Base-by-base conservation (phyloP, 2,888 invertebrate species). In the Drosophila meridionalis region DNA sequence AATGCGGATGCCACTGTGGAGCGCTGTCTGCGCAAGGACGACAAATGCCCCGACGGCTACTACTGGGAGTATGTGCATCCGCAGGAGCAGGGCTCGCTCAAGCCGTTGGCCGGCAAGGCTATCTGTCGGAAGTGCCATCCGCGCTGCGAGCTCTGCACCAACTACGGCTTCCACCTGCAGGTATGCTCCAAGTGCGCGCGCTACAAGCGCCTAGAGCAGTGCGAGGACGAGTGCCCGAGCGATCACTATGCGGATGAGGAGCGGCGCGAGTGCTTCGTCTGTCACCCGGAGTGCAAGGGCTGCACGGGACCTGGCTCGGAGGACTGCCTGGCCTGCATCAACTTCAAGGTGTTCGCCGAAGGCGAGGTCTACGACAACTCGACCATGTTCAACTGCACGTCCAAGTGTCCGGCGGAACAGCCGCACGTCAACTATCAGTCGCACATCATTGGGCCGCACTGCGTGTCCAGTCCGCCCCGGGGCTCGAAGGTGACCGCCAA, bases 71-170 rank as follows among this genome's bases (percentile, higher is more conserved):
- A 96, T 94, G 96, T 98, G 2, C 96, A 96, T 57, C 96, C 96
- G 2, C 95, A 95, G 78, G 96, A 96, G 77, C 95, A 95, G 82
- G 96, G 96, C 2, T 93, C 94, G 0, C 94, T 98, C 11, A 96
- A 96, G 87, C 95, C 96, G 0, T 92, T 98, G 8, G 96, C 96
- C 38, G 97, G 97, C 38, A 97, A 97, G 93, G 96, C 96, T 2
- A 96, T 98, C 40, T 99, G 99, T 90, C 95, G 97, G 71, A 97
- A 96, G 92, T 99, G 99, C 91, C 98, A 99, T 93, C 96, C 97
- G 0, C 94, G 97, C 47, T 99, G 99, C 92, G 96, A 96, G 79
- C 96, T 96, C 76, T 99, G 99, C 92, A 96, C 96, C 8, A 97
- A 97, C 3, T 98, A 96, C 89, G 98, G 98, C 32, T 97, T 97